phyloP scores from a whole-genome alignment of 2,113 vertebrate genomes.

The Boulengeromyrus knoepffleri region DNA sequence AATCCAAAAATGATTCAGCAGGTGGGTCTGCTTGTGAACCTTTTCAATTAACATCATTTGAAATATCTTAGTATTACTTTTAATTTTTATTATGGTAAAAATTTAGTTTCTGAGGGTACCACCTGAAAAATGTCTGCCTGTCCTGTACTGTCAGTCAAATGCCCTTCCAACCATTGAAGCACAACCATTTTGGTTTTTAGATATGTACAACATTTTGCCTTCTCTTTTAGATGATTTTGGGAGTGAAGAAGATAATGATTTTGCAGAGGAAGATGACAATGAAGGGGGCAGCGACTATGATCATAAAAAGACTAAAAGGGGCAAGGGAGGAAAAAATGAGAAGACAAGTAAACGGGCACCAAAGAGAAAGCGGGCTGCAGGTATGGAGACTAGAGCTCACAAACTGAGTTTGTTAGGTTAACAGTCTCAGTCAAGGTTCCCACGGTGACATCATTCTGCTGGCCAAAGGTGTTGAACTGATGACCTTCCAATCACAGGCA shows the following conservation, averaged over 20 bases:
- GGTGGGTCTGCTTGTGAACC: constrained; percentile 57
- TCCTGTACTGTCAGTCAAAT: neutral
- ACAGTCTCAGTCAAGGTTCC: too few relatives aligned
- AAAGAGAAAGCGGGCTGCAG: constrained; percentile 77
- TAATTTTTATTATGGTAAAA: neutral
- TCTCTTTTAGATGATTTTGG: constrained; percentile 70
- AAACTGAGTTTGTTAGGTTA: too few relatives aligned
- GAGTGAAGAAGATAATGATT: constrained; percentile 72
- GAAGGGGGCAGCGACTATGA: constrained; percentile 78
- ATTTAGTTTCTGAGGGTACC: neutral
- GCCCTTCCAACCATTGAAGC: neutral
- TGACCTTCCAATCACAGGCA: too few relatives aligned
- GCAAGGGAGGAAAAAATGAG: constrained; percentile 71
- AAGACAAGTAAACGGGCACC: constrained; percentile 66
- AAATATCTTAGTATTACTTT: neutral
- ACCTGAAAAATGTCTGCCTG: neutral
- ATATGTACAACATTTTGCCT: neutral
- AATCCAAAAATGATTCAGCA: constrained; percentile 92
- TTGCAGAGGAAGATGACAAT: constrained; percentile 69
- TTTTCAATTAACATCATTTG: neutral
- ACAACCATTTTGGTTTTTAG: neutral
- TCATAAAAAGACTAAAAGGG: constrained; percentile 78
- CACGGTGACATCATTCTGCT: too few relatives aligned
- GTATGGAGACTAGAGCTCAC: constrained; percentile 40
- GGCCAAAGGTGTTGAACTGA: too few relatives aligned